A percentile compares a stretch with the other conserved stretches of the same genome.
Evolutionary conservation across 2,797 vertebrate genomes (phyloP).

Genomic region (Pseudochromis fuscus): DNA sequence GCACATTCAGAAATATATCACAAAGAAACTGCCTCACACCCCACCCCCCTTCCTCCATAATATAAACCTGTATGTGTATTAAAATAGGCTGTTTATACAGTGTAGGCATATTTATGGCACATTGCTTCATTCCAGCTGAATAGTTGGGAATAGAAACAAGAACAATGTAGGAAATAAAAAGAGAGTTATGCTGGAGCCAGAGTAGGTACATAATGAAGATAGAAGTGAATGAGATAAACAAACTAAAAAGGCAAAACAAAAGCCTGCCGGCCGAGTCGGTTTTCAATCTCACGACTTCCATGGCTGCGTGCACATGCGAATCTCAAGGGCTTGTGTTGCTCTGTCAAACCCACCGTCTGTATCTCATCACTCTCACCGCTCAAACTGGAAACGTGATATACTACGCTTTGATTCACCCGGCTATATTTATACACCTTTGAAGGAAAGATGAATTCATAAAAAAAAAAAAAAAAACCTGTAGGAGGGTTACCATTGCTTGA

Average conservation of each 20-base stretch:
- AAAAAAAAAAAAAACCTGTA: slow-evolving; percentile 23
- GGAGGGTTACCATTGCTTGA: slow-evolving; percentile 39
- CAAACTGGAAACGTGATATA: slow-evolving; percentile 55
- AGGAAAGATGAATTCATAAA: slow-evolving; percentile 52
- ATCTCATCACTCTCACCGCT: slow-evolving; percentile 49
- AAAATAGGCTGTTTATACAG: slow-evolving; percentile 11
- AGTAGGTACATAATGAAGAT: slow-evolving; percentile 27
- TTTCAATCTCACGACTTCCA: slow-evolving; percentile 49
- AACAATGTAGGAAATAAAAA: slow-evolving; percentile 18
- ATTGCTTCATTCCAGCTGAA: slow-evolving; percentile 11
- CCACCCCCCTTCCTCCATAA: background rate
- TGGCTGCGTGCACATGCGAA: slow-evolving; percentile 35
- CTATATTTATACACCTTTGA: slow-evolving; percentile 69
- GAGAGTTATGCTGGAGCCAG: background rate
- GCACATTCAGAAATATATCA: slow-evolving; percentile 28
- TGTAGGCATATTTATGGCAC: slow-evolving; percentile 26
- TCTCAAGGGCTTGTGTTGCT: slow-evolving; percentile 53
- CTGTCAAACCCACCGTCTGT: slow-evolving; percentile 58
- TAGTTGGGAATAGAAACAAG: slow-evolving; percentile 30
- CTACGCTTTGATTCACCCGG: slow-evolving; percentile 55
- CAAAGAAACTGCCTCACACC: slow-evolving; percentile 13
- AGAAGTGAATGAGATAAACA: slow-evolving; percentile 29
- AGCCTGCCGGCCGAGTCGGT: slow-evolving; percentile 29
- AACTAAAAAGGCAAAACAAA: slow-evolving; percentile 43
- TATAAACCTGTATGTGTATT: slow-evolving; percentile 21